Percentiles rank a stretch among this genome's conserved stretches.
These are phyloP conservation scores for Drosophila pseudoobscura DNA, from an alignment of 1,140 invertebrate genomes.

Conservation along the genomic window DNA sequence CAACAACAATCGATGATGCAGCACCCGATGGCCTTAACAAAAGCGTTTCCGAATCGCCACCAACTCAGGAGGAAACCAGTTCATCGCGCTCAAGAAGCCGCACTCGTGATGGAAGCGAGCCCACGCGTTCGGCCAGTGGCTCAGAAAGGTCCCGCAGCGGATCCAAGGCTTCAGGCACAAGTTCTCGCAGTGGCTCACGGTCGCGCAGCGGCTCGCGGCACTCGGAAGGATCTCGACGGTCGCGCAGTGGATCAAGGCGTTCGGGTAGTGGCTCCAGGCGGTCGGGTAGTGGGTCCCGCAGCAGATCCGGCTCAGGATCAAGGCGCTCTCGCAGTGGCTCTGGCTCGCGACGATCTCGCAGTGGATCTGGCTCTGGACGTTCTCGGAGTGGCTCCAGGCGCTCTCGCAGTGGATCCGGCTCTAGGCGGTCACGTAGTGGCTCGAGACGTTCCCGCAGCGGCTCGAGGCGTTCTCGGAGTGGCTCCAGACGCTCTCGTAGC, in stretches of 20 bases:
- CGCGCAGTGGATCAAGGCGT: slow-evolving; percentile 46
- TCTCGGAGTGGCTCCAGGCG: slow-evolving; percentile 65
- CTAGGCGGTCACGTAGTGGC: slow-evolving; percentile 72
- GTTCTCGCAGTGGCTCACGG: slow-evolving; percentile 81
- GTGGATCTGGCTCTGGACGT: slow-evolving; percentile 77
- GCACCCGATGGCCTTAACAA: slow-evolving; percentile 14
- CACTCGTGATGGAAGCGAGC: slow-evolving; percentile 14
- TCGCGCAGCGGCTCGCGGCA: slow-evolving; percentile 71
- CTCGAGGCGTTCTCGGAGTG: slow-evolving; percentile 79
- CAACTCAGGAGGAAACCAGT: neutral
- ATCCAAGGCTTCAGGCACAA: slow-evolving; percentile 62
- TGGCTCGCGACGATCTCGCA: slow-evolving; percentile 74
- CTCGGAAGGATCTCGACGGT: slow-evolving; percentile 62
- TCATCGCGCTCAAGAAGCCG: slow-evolving; percentile 18
- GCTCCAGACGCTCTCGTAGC: slow-evolving; percentile 67
- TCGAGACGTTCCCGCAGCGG: slow-evolving; percentile 79
- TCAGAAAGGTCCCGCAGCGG: slow-evolving; percentile 82
- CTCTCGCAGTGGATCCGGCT: slow-evolving; percentile 68
- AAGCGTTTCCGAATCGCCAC: slow-evolving; percentile 14
- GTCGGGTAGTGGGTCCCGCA: slow-evolving; percentile 74
- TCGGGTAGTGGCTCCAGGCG: slow-evolving; percentile 69
- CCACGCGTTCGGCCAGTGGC: slow-evolving; percentile 17
- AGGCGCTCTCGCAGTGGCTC: slow-evolving; percentile 71
- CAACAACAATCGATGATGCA: slow-evolving; percentile 5
- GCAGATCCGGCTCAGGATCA: slow-evolving; percentile 61